Base-by-base conservation (phyloP, 2,113 vertebrate genomes). In the Scomber japonicus region DNA sequence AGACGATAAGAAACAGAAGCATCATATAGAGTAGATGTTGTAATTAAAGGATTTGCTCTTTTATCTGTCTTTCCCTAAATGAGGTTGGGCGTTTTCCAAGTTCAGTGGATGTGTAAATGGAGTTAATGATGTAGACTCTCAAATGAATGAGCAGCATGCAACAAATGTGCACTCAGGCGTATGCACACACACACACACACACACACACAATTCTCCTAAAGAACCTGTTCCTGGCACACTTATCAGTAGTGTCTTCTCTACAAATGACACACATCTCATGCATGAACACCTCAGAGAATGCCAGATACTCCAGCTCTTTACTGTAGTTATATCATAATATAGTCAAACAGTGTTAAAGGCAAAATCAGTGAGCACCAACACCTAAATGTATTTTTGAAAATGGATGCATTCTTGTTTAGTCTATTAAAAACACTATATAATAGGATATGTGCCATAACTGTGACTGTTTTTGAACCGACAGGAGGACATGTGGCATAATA, bases 91-190 rank as follows among this genome's bases (percentile, higher is more conserved):
- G 50, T 57, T 62, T 80, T 64, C 68, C 31, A 86, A 84, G 84
- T 85, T 83, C 68, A 88, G 65, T 72, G 70, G 59, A 69, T 71
- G 76, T 77, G 81, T 85, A 86, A 87, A 86, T 69, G 73, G 57
- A 80, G 84, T 90, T 86, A 89, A 90, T 83, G 78, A 88, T 86
- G 83, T 91, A 70, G 51, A 80, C 83, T 86, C 69, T 72, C 81
- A 84, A 87, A 71, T 84, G 75, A 88, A 86, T 75, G 80, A 91
- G 80, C 74, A 83, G 49, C n/a, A 14, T 78, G 62, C 65, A 88
- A 80, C 80, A 79, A 76, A 90, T 76, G 80, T 77, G 81, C 80
- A 85, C 68, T 70, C 75, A 76, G 57, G 45, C 59, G 3, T 49
- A 81, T 76, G 61, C 72, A 62, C 57, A 84, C 76, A 56, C 21